Conservation (phyloP, 2,797 vertebrate genomes). For the Hyperoplus lanceolatus region DNA sequence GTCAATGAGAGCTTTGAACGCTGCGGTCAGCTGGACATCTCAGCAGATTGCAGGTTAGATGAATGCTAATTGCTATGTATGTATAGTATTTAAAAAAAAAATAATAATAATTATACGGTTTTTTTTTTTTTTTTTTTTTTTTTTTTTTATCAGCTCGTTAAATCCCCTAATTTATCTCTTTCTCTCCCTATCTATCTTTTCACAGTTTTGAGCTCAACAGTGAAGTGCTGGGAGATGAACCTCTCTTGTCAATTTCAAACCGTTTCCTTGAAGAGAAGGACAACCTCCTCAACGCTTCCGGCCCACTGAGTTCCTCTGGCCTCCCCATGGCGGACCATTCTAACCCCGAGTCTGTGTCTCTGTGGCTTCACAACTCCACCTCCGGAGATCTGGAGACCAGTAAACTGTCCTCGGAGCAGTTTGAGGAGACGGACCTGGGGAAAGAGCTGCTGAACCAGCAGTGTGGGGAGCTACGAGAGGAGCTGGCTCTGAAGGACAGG, state of each 20-base stretch:
- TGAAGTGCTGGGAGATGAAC: conserved; percentile 76
- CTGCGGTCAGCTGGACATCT: conserved; percentile 72
- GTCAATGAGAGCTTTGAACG: conserved; percentile 72
- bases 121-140: background rate
- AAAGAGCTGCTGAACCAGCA: conserved; percentile 80
- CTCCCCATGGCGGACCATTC: conserved; percentile 2
- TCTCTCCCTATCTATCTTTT: conserved; percentile 24
- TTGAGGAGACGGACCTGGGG: conserved; percentile 65
- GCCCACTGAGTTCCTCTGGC: conserved; percentile 16
- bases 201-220: conserved; percentile 80
- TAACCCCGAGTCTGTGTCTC: conserved; percentile 44
- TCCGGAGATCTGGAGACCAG: conserved; percentile 54
- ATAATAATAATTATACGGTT: no score
- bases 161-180: conserved; percentile 8
- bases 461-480: conserved; percentile 82
- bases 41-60: conserved; percentile 73
- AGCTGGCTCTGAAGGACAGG: conserved; percentile 81
- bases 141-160: background rate
- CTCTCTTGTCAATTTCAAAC: conserved; percentile 74
- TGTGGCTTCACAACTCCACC: conserved; percentile 58
- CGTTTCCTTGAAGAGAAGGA: conserved; percentile 47
- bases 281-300: conserved; percentile 4
- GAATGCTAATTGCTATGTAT: background rate
- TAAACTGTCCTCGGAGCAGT: conserved; percentile 55
- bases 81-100: background rate